Evolutionary conservation across 1,140 invertebrate species (phyloP).

Genomic region (Drosophila mauritiana): DNA sequence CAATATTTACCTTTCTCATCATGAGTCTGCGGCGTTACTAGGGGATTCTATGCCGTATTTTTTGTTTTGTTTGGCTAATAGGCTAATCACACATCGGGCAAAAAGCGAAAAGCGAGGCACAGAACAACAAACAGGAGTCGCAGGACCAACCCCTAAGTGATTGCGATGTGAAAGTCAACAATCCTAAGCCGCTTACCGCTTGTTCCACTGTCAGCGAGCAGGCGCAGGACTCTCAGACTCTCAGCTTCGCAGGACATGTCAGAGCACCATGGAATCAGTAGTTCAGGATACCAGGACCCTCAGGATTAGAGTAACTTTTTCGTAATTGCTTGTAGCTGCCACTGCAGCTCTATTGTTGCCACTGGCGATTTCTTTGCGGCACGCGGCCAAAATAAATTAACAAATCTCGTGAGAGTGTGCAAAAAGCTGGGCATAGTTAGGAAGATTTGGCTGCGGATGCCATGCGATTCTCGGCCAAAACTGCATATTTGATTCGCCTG

Average conservation of each 20-base stretch:
- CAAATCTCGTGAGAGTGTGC: constrained; percentile 67
- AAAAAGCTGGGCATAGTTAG: constrained; percentile 9
- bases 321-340: constrained; percentile 74
- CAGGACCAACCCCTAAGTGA: constrained; percentile 72
- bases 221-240: constrained; percentile 43
- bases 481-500: constrained; percentile 76
- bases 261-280: too few species aligned
- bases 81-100: constrained; percentile 79
- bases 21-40: constrained; percentile 47
- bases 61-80: constrained; percentile 74
- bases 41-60: constrained; percentile 20
- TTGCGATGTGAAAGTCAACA: constrained; percentile 79
- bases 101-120: constrained; percentile 71
- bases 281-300: constrained; percentile 10
- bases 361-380: constrained; percentile 64
- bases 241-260: not conserved
- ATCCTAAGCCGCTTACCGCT: constrained; percentile 79
- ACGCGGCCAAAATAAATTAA: constrained; percentile 82
- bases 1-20: constrained; percentile 82
- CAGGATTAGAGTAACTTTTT: constrained; percentile 78
- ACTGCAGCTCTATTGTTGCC: constrained; percentile 34
- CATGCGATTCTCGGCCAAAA: constrained; percentile 41
- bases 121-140: constrained; percentile 51
- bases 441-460: not conserved
- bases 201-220: constrained; percentile 73